Base-by-base conservation (phyloP, 30 jellyfish, hydroid and myxozoan genomes). In the Turritopsis rubra region DNA sequence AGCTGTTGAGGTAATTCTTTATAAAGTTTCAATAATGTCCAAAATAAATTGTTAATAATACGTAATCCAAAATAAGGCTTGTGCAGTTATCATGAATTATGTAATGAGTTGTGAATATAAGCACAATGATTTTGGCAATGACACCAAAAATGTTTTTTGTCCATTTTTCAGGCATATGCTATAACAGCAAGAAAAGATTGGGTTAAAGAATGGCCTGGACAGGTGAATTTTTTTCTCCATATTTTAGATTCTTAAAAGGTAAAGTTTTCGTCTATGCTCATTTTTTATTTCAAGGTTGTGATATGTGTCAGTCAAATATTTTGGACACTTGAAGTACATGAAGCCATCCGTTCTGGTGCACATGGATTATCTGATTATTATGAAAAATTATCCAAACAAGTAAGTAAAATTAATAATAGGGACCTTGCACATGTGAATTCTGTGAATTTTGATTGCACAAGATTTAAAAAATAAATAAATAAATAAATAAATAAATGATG, bases 171-270 rank as follows among this genome's bases (percentile, higher is more conserved):
- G 88, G 99, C 99, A n/a, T 93, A 93, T 77, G 81, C 89, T 3
- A 94, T 80, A 24, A 85, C 99, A 22, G 91, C 97, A 7, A 66
- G 99, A 24, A 89, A 83, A 65, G 99, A 93, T 8, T 93, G 99
- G 99, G 99, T 93, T 29, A 88, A 85, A 54, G 99, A 93, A 81
- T 93, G 99, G 99, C 99, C 99, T 17, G 99, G 99, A 0, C 99
- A 93, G 83, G 95, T 87, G 54, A 28, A 72, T 16, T 21, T 52
- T 74, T 84, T 13, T 28, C 25, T 66, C 28, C 66, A 41, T 21
- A 80, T 31, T 18, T 21, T 80, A 18, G 52, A 65, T 52, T 31
- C 60, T 41, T 41, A 41, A 13, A 41, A 41, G 9, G 9, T 3
- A 41, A 13, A 41, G 13, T 13, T 41, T 3, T 13, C 13, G 60